Evolutionary conservation across 30 jellyfish, hydroid and myxozoan genomes (phyloP), one percentile per base, ranked within the genome.

Genomic region (Clytia hemisphaerica): DNA sequence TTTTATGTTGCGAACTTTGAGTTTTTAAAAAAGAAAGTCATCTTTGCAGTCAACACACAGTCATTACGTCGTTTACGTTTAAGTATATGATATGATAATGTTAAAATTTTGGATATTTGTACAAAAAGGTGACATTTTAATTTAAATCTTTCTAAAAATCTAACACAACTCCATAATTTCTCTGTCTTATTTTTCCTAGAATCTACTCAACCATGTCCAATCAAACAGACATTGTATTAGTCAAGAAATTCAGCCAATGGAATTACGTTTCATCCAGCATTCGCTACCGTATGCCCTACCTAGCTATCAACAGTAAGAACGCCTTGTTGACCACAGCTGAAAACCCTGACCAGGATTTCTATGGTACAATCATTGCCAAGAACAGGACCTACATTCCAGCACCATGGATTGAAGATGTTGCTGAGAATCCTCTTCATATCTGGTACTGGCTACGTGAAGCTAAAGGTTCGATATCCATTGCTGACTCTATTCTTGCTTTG

Each of bases 401-500:
- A 1, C 72, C 76, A 40, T 89, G 98, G 98, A 58, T 89, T 6
- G 71, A 62, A 58, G 87, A 83, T 15, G 98, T 71, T 12, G 93
- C 98, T 9, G 82, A 60, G 19, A 71, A 61, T 32, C 98, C 98
- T 21, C 79, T 73, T 31, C 83, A 58, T 47, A 76, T 89, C n/a
- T 89, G 95, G 95, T 89, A 80, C 67, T 89, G 98, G 98, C 15
- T 89, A 72, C 68, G 92, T 53, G 98, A 89, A 36, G 80, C 98
- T 1, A 82, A 89, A 81, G 98, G 98, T 89, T 37, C 32, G 73
- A 12, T 29, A 21, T 16, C 21, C 7, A 22, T n/a, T n/a, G 27
- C 18, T 60, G 28, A 0, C 22, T 53, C 57, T 4, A 36, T 14
- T 64, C 12, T 27, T 21, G 72, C 16, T 12, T 58, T 58, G 24